Percentiles rank a stretch among this genome's conserved stretches.
Evolutionary conservation across 2,888 invertebrate species (phyloP).

Genomic region (Torymus texanus): DNA sequence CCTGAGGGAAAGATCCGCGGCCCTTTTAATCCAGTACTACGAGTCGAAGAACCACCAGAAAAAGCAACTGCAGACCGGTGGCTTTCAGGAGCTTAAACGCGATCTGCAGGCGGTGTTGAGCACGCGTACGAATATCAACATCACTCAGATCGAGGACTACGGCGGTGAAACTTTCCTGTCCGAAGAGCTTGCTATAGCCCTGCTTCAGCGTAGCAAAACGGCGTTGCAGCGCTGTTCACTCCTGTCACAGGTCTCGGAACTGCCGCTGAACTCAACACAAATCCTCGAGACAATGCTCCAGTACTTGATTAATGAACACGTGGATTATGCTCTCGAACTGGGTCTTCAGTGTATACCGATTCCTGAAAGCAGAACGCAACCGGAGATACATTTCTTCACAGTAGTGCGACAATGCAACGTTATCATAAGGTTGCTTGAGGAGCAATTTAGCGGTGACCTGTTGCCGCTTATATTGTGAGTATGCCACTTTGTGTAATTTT

Average conservation of each 20-base stretch:
- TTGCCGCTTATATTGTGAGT: constrained; percentile 90
- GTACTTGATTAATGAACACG: constrained; percentile 91
- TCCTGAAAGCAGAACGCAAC: constrained; percentile 89
- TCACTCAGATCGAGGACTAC: constrained; percentile 95
- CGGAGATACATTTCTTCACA: constrained; percentile 94
- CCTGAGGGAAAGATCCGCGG: constrained; percentile 85
- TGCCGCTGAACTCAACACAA: constrained; percentile 85
- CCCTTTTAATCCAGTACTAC: constrained; percentile 90
- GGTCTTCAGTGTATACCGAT: constrained; percentile 93
- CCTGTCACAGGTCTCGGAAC: constrained; percentile 86
- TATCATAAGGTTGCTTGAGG: constrained; percentile 94
- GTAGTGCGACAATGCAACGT: constrained; percentile 94
- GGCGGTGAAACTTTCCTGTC: constrained; percentile 98
- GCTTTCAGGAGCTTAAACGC: constrained; percentile 94
- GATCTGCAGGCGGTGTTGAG: constrained; percentile 96
- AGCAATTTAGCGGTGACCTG: constrained; percentile 92
- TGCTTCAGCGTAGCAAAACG: constrained; percentile 92
- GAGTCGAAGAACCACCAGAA: constrained; percentile 96
- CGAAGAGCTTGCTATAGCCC: constrained; percentile 93
- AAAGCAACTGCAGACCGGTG: constrained; percentile 91
- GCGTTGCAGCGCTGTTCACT: constrained; percentile 92
- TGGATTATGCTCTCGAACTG: constrained; percentile 96
- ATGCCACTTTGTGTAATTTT: constrained; percentile 15
- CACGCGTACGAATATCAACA: constrained; percentile 92
- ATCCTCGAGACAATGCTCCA: constrained; percentile 90